Base-by-base conservation (phyloP, 2,113 vertebrate species). In the Montifringilla adamsi region DNA sequence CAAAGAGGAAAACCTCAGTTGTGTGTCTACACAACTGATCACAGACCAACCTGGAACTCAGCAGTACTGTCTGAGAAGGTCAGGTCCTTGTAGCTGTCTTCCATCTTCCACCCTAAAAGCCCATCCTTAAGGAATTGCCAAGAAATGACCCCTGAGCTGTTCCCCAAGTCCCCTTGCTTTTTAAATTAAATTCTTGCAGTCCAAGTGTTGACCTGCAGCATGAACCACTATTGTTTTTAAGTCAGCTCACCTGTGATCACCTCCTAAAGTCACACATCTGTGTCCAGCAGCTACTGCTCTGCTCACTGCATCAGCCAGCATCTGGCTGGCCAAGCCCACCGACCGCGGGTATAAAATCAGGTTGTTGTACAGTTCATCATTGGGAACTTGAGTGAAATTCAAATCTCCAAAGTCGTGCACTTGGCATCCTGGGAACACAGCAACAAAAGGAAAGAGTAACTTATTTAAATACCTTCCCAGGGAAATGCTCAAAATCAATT, bases 361-460 rank as follows among this genome's bases (percentile, higher is more conserved):
- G 97, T 99, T 98, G 87, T 98, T 99, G 97, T 98, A 99, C 41
- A 98, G 97, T 10, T 99, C 98, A n/a, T 99, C 99, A 3, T 98
- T 98, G 90, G 99, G 98, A 49, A 98, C 97, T 78, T 98, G 97
- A 76, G 98, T 98, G 97, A 99, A 99, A 94, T 55, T 98, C 94
- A 99, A 82, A 94, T 99, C 99, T 82, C 99, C 99, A 13, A 98
- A 98, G 96, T 99, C 99, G 2, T 99, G 98, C 60, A 99, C 97
- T 20, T 97, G 98, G 88, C 98, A 99, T 72, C 99, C 99, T 99
- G 86, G 46, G 76, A 95, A 95, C 58, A 87, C 68, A 93, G 55
- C 50, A 92, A 52, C 50, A 91, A 84, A 83, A 84, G 20, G 15
- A 93, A 21, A 89, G 74, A 53, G 66, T 7, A 15, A 89, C 13